Conservation (phyloP, 2,797 vertebrate species). For the Tamandua tetradactyla region DNA sequence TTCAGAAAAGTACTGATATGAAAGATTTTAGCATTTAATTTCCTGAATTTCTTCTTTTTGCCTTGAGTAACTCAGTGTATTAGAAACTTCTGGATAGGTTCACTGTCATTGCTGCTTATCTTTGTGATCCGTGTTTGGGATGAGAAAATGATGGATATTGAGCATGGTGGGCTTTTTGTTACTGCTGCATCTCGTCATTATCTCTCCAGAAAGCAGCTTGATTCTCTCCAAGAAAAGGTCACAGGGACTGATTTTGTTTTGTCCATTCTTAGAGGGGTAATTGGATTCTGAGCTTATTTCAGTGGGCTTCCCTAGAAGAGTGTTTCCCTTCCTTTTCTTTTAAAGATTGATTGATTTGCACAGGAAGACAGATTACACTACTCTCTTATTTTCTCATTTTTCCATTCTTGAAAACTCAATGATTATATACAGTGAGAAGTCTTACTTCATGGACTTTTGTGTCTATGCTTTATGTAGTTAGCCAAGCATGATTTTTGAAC, state of each 20-base stretch:
- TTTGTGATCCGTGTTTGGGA: constrained; percentile 35
- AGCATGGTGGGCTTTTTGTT: constrained; percentile 58
- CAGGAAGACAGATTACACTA: neutral
- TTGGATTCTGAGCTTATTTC: constrained; percentile 42
- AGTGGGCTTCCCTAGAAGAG: neutral
- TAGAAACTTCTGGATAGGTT: neutral
- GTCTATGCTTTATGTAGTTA: neutral
- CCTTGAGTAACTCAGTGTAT: neutral
- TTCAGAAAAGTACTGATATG: neutral
- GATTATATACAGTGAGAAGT: neutral
- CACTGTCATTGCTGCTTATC: neutral
- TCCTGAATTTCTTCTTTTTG: constrained; percentile 35
- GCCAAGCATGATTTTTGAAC: neutral
- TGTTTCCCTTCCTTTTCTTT: constrained; percentile 46
- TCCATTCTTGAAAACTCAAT: neutral
- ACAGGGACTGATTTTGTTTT: neutral
- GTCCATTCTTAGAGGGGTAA: constrained; percentile 48
- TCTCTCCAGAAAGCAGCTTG: constrained; percentile 34
- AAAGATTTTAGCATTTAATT: neutral
- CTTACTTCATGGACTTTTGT: constrained; percentile 29
- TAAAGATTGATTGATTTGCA: constrained; percentile 57
- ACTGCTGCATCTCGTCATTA: neutral
- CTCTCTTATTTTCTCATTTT: neutral
- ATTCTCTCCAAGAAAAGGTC: constrained; percentile 61
- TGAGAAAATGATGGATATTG: neutral